Evolutionary conservation across 1,140 invertebrate species (phyloP), one percentile per base, ranked within the genome.

Genomic region (Notospermus geniculatus): DNA sequence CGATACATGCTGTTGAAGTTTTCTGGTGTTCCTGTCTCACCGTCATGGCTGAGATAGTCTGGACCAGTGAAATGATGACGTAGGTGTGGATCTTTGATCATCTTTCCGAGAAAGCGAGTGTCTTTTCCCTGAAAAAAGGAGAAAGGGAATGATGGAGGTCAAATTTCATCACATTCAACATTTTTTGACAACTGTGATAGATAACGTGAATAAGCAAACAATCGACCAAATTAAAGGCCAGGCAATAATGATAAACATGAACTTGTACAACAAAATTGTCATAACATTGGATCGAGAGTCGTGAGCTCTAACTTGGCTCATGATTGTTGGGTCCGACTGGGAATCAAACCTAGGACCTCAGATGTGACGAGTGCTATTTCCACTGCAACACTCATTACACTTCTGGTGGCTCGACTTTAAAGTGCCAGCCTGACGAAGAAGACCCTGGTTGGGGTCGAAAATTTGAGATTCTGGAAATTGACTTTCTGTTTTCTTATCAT

Each of bases 1-100:
- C 64, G 54, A 36, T 72, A 74, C 23, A 63, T 67, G 5, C 69
- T 69, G 30, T 67, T 52, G 36, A 71, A 67, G 55, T 71, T 64
- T 27, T 59, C 53, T 19, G 68, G 55, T 1, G 62, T 59, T 2
- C 63, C 59, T n/a, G 57, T 52, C 13, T 59, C 59, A 17, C 60
- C 64, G 17, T 67, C 30, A 60, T 77, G 73, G 28, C 68, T 68
- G 2, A 77, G 54, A 56, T 65, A 71, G 25, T 59, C 57, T 28
- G 57, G 60, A 19, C 66, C 64, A 22, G 75, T 74, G 29, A 68
- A 57, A 29, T 75, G 72, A 0, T 67, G 66, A 15, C 72, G 59
- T 2, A 57, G 13, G 29, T 73, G 58, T 23, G 63, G 45, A 1
- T 65, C 30, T 11, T 63, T 61, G 1, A 72, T 59, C 22, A 57